Base-by-base conservation (phyloP, 2,113 vertebrate species). In the Phainopepla nitens region DNA sequence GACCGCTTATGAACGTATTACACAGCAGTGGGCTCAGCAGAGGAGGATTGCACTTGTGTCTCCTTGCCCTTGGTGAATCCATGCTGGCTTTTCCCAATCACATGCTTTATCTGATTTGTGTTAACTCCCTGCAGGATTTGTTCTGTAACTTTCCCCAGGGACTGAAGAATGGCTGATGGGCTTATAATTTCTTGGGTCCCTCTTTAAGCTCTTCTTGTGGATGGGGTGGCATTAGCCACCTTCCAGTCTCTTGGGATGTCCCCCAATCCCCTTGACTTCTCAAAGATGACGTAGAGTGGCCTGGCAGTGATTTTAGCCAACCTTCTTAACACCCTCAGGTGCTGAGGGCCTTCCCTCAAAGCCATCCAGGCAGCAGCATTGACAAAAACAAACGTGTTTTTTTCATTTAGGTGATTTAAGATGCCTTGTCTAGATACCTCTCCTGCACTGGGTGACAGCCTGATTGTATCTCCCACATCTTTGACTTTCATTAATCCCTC, bases 401-500 rank as follows among this genome's bases (percentile, higher is more conserved):
- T 95, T 95, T 95, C 69, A 71, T 94, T 82, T 94, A 75, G 76
- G 53, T 94, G 72, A 93, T 87, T 94, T 51, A 78, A 96, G 91
- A 95, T 97, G 77, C 93, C 35, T 62, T 35, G 71, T 70, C 36
- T 77, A 95, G 94, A 92, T 96, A 93, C 13, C 60, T 90, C 42
- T 82, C 56, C 39, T 89, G 77, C 62, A 41, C 23, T 68, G 73
- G 28, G n/a, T 95, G 65, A 89, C 89, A 87, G 36, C 72, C 39
- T 91, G 93, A 95, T 95, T 60, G 69, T 94, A 96, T 97, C 93
- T 93, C 60, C 76, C 1, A 1, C 68, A 68, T 80, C 91, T 89
- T 68, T 76, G 83, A 89, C 91, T 96, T 93, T 89, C 89, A 95
- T 94, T 92, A 92, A 91, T 96, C 94, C 95, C 94, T 95, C 95